Conservation (phyloP, 2,888 invertebrate genomes). For the Amiota communis region DNA sequence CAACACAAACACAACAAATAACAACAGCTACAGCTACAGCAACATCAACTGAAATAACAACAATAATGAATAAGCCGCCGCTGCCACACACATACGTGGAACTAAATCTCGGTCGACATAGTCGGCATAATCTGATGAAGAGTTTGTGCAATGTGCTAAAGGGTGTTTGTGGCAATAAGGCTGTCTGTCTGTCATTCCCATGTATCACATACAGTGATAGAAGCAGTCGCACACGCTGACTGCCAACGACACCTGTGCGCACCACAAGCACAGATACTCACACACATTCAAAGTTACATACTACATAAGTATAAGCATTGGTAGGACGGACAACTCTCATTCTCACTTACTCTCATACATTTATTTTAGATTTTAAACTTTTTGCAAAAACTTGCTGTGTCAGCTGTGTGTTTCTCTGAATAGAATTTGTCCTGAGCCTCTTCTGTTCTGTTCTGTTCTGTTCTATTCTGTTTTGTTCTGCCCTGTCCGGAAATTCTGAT, state of each 20-base stretch:
- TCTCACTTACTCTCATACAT: slow-evolving; percentile 28
- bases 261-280: slow-evolving; percentile 35
- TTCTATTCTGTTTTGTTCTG: background rate
- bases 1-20: slow-evolving; percentile 63
- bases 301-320: too few relatives aligned
- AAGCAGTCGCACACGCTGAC: slow-evolving; percentile 44
- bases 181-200: slow-evolving; percentile 55
- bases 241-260: slow-evolving; percentile 63
- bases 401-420: slow-evolving; percentile 52
- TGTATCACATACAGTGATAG: slow-evolving; percentile 52
- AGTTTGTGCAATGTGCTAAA: background rate
- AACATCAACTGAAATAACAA: slow-evolving; percentile 35
- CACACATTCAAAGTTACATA: slow-evolving; percentile 35
- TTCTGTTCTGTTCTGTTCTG: background rate
- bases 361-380: slow-evolving; percentile 35
- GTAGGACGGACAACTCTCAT: slow-evolving; percentile 1
- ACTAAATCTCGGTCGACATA: slow-evolving; percentile 51
- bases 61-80: background rate
- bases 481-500: background rate
- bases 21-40: slow-evolving; percentile 48
- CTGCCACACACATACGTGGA: slow-evolving; percentile 11
- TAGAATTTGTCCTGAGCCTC: background rate
- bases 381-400: slow-evolving; percentile 58
- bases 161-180: too few relatives aligned
- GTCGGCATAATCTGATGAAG: slow-evolving; percentile 19